Base-by-base conservation (phyloP, 1,140 invertebrate species). In the Chionoecetes opilio region DNA sequence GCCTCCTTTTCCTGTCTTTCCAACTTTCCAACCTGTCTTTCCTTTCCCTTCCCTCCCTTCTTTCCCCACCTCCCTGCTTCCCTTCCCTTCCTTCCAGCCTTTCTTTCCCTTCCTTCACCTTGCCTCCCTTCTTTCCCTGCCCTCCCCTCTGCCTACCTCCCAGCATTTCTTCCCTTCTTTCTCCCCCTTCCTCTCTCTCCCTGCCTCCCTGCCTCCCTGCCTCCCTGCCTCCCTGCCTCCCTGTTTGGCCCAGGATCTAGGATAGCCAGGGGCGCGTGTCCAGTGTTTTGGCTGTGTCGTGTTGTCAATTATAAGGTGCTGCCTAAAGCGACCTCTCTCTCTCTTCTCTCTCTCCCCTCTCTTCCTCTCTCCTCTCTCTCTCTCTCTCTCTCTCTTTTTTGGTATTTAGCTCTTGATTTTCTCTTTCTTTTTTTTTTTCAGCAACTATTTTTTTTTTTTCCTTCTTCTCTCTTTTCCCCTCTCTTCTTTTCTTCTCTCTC, bases 341-440 rank as follows among this genome's bases (percentile, higher is more conserved):
- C 63, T 75, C 63, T 75, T n/a, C 63, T 75, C 63, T 75, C 63
- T 75, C 63, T 75, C 63, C n/a, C n/a, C 63, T 75, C 63, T 75
- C 63, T 75, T 26, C n/a, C 63, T 75, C 63, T 75, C 63, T 75
- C 63, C 63, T 75, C 63, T 75, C 63, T 75, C 63, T 75, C 63
- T 75, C 63, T 75, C 63, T 75, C 63, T 75, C 63, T 75, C 63
- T 75, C 63, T 75, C 63, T 75, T 26, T 75, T 21, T 63, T 21
- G 8, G 8, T 63, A 8, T 63, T 21, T 63, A 8, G 41, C 14
- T 46, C 5, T 46, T n/a, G n/a, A n/a, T 14, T 41, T 14, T 41
- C 38, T 41, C 38, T 41, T 14, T 41, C 38, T 41, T 14, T 41
- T 17, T 53, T 17, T 53, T 17, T 53, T 17, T 53, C 46, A 14